These are phyloP conservation scores for Diadema setosum DNA, from an alignment of 35 echinoderm and acorn worm species.

Conservation along the genomic window DNA sequence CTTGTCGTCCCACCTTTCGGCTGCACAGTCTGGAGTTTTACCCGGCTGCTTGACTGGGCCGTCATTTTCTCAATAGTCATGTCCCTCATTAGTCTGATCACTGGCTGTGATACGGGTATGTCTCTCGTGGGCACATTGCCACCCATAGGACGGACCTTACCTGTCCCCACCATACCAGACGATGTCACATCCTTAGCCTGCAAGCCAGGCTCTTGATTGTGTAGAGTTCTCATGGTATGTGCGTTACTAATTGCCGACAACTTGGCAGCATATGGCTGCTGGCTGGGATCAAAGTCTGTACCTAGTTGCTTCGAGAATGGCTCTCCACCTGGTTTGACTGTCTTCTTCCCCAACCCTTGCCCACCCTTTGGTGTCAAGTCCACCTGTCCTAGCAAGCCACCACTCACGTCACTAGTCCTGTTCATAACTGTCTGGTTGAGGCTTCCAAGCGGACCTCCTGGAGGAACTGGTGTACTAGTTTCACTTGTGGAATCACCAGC, in stretches of 20 bases:
- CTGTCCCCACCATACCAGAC: not conserved
- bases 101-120: not conserved
- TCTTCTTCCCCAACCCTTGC: too few species aligned
- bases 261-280: not conserved
- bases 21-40: not conserved
- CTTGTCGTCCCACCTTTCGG: not conserved
- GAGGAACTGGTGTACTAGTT: not conserved
- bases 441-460: not conserved
- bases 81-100: not conserved
- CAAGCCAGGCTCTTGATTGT: not conserved
- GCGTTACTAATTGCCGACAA: not conserved
- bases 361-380: too few species aligned
- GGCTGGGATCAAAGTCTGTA: not conserved
- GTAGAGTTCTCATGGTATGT: not conserved
- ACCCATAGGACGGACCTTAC: not conserved
- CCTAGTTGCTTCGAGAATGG: not conserved
- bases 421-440: not conserved
- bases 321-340: not conserved
- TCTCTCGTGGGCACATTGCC: not conserved
- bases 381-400: not conserved
- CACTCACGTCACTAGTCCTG: not conserved
- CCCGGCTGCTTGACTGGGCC: not conserved
- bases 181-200: slow-evolving; percentile 26
- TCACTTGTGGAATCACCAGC: not conserved
- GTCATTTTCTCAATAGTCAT: not conserved